Conservation (phyloP, 2,797 vertebrate species). For the Hapalemur alaotrensis region DNA sequence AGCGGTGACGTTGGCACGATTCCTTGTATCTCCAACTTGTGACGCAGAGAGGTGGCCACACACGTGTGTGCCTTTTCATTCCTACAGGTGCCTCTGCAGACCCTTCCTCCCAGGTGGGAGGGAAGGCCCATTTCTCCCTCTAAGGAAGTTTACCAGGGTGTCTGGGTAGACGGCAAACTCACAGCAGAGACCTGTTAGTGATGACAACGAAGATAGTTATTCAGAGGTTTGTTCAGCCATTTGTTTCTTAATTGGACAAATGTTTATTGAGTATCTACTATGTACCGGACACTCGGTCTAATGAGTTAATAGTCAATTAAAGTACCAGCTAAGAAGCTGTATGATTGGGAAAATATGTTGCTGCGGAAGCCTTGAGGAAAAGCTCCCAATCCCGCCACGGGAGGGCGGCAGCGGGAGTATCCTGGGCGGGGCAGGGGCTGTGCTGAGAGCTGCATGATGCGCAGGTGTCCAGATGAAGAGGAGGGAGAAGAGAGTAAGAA, state of each 20-base stretch:
- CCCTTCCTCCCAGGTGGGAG: not conserved
- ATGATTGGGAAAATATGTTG: not conserved
- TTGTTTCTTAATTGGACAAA: not conserved
- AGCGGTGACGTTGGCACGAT: not conserved
- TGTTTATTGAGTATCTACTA: not conserved
- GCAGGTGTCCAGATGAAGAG: not conserved
- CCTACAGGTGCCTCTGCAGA: not conserved
- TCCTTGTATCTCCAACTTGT: not conserved
- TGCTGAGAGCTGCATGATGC: fast-evolving
- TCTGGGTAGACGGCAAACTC: not conserved
- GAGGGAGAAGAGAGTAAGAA: not conserved
- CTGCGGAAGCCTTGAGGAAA: not conserved
- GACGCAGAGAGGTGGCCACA: not conserved
- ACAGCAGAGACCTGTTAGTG: not conserved
- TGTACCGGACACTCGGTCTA: not conserved
- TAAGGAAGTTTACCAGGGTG: not conserved
- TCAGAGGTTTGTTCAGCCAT: not conserved
- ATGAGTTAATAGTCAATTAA: not conserved
- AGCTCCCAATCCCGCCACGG: not conserved
- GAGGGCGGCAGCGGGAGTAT: fast-evolving
- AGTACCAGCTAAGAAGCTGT: not conserved
- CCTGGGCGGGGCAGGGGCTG: fast-evolving
- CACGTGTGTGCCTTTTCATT: not conserved
- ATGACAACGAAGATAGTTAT: not conserved
- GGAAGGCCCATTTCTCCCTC: not conserved